Base-by-base conservation (phyloP, 2,888 invertebrate species). In the Hipparchia semele region DNA sequence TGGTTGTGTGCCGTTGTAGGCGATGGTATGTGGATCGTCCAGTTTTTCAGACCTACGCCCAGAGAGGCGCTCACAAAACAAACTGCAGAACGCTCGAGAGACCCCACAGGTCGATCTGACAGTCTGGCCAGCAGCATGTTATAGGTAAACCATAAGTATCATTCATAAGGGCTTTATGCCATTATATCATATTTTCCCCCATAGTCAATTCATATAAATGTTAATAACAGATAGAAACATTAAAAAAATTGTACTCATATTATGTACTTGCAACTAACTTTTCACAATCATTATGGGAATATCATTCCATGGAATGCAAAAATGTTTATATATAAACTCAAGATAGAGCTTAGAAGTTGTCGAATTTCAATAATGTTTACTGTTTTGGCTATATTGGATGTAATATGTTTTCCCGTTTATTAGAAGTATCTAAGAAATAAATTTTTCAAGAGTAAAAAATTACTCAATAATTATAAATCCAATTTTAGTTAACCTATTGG, bases 81-180 rank as follows among this genome's bases (percentile, higher is more conserved):
- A 88, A 84, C 90, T 82, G 82, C 87, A 88, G 91, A 88, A 86
- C 82, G 87, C 85, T 81, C 83, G 88, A 83, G 92, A 87, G 87
- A 89, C 87, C 87, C 86, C 88, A 88, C 90, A 87, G 90, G 90
- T 91, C 89, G 82, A 89, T 85, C 85, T 88, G 92, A 90, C 88
- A 89, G 89, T 86, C 87, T 87, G 92, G 93, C 90, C 86, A 89
- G 88, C 89, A 85, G 90, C 92, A 91, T 92, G 92, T 89, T 89
- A 91, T 94, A 94, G 94, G 94, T 94, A 94, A 94, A 92, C 91
- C 90, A 91, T 92, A 92, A 91, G 94, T 93, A 92, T 90, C 93
- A 93, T 93, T 92, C 93, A 92, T 92, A 91, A 88, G 89, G 91
- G 90, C 90, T 78, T 82, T 84, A 84, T 81, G 92, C 91, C 92